A percentile compares a stretch with the other conserved stretches of the same genome.
These are phyloP conservation scores for Druon quercuslanigerum DNA, from an alignment of 1,140 invertebrate species.

Conservation along the genomic window DNA sequence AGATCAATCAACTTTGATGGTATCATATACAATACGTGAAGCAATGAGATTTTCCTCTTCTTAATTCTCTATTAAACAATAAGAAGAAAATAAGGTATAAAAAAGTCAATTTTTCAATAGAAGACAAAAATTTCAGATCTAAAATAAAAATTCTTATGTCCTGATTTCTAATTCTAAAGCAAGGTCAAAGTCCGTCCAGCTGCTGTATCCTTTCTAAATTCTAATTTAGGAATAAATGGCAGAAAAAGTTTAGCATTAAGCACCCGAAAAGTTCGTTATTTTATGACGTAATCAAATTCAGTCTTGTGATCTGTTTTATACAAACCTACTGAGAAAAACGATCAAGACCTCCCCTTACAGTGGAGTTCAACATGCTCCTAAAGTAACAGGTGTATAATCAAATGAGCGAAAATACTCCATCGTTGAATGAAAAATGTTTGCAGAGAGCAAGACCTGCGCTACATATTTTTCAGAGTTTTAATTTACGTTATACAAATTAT, in stretches of 20 bases:
- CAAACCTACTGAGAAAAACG: conserved; percentile 3
- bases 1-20: too few species aligned
- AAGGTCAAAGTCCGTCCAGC: too few species aligned
- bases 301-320: background rate
- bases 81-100: too few species aligned
- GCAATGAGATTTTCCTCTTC: too few species aligned
- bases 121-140: too few species aligned
- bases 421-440: background rate
- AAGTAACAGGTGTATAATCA: background rate
- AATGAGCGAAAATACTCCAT: background rate
- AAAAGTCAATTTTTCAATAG: too few species aligned
- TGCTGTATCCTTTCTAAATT: background rate
- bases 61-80: too few species aligned
- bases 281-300: background rate
- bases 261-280: conserved; percentile 4
- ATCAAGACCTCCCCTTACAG: conserved; percentile 1
- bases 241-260: background rate
- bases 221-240: background rate
- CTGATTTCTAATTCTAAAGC: too few species aligned
- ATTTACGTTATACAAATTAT: conserved; percentile 3
- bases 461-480: conserved; percentile 5
- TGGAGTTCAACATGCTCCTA: background rate
- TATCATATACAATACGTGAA: too few species aligned
- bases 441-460: background rate
- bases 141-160: too few species aligned